Percentiles rank a stretch among this genome's conserved stretches.
phyloP scores from a whole-genome alignment of 1,140 invertebrate genomes.

The Drosophila guanche region DNA sequence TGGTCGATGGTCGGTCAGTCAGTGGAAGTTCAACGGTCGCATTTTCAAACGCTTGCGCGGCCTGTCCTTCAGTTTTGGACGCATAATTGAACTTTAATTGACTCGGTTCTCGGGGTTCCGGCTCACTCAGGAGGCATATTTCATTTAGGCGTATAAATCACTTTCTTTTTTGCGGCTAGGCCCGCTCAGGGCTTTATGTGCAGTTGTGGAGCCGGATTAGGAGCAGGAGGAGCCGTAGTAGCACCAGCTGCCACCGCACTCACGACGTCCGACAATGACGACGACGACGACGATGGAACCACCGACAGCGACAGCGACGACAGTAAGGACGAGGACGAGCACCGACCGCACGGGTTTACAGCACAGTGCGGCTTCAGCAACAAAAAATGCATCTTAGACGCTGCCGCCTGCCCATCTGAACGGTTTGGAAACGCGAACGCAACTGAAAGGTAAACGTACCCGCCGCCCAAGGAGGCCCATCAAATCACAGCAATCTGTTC shows the following conservation, averaged over 20 bases:
- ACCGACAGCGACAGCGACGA: constrained; percentile 21
- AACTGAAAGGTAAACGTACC: constrained; percentile 83
- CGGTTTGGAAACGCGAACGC: constrained; percentile 79
- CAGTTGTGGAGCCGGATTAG: constrained; percentile 35
- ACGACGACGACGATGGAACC: constrained; percentile 20
- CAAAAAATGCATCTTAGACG: constrained; percentile 28
- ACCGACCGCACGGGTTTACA: constrained; percentile 35
- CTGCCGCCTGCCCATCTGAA: constrained; percentile 72
- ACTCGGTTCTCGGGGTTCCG: constrained; percentile 46
- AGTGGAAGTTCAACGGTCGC: constrained; percentile 47
- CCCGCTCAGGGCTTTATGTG: constrained; percentile 66
- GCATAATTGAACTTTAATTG: constrained; percentile 81
- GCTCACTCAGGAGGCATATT: constrained; percentile 63
- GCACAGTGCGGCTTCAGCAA: not conserved
- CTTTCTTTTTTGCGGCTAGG: constrained; percentile 72
- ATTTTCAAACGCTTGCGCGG: constrained; percentile 77
- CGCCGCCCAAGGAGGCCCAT: constrained; percentile 56
- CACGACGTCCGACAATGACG: constrained; percentile 36
- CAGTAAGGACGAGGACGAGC: constrained; percentile 16
- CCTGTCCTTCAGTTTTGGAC: constrained; percentile 70
- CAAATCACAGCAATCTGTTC: constrained; percentile 71
- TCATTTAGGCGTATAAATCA: constrained; percentile 75
- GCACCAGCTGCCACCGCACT: constrained; percentile 36
- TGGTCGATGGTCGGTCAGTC: constrained; percentile 16
- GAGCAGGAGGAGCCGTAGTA: constrained; percentile 14